Conservation (phyloP, 2,113 vertebrate species). For the Pontoporia blainvillei region DNA sequence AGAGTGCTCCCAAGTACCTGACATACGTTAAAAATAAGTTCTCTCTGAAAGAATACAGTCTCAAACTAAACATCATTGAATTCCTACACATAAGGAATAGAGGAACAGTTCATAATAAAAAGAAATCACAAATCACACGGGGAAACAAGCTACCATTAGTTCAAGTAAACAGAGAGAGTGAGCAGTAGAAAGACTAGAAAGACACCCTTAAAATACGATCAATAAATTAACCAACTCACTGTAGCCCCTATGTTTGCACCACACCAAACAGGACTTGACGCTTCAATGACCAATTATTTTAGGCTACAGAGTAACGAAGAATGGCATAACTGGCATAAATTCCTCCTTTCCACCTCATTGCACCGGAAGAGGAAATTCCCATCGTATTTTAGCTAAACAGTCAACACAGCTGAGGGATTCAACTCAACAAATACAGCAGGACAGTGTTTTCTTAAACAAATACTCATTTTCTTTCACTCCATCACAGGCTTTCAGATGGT, state of each 20-base stretch:
- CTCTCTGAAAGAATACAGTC: background rate
- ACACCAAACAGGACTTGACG: background rate
- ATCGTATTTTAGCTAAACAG: background rate
- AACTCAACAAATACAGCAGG: background rate
- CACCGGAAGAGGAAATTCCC: background rate
- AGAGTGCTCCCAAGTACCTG: background rate
- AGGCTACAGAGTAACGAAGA: background rate
- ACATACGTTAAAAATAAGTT: background rate
- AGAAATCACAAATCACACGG: background rate
- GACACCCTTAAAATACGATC: background rate
- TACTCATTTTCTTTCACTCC: background rate
- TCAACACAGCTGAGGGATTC: background rate
- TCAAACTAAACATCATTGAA: background rate
- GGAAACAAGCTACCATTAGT: background rate
- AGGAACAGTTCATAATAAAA: background rate
- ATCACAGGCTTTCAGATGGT: background rate
- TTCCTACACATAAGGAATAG: background rate
- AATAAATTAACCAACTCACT: background rate
- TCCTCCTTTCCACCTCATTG: background rate
- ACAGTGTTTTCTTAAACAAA: background rate
- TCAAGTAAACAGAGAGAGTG: background rate
- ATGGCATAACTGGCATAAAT: background rate
- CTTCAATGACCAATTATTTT: background rate
- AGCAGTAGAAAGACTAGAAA: background rate
- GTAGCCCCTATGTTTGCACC: background rate